Evolutionary conservation across 2,888 invertebrate genomes (phyloP), one percentile per base, ranked within the genome.

Genomic region (Spisula subtruncata): DNA sequence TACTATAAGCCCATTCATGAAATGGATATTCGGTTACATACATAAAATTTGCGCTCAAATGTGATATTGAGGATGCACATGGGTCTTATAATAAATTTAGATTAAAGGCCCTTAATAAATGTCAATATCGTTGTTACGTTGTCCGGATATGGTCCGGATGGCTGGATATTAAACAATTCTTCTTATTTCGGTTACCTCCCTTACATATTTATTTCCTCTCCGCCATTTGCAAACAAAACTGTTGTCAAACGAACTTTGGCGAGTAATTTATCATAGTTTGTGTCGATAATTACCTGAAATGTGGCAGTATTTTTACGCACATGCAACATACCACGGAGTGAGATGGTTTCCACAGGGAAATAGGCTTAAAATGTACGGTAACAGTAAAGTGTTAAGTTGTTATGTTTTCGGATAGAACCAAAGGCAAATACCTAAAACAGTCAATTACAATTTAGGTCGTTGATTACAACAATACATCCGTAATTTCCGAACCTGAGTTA

Each of bases 301-400:
- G 96, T 96, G 96, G 96, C 94, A 94, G 25, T 96, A 96, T 88
- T 93, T 94, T 75, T 96, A 95, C 94, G 94, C 95, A 18, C 96
- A 96, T 86, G 89, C 90, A 20, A 92, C 95, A 8, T 96, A 96
- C 87, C 96, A 96, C 88, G 92, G 95, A 18, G 93, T 94, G 18
- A 85, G 96, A 89, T 96, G 96, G 96, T 96, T 96, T 87, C 96
- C 96, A 10, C 92, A 94, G 60, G 95, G 95, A 91, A 96, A 96
- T 93, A 92, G 96, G 60, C 81, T 90, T 1, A 96, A 96, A 91
- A 95, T 95, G 96, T 96, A 92, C 93, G 95, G 14, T 16, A 41
- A 41, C n/a, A 25, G n/a, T 66, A 35, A 20, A 20, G 20, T 41
- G 20, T 54, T 16, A 56, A 56, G 54, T 41, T 29, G 20, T 81